Base-by-base conservation (phyloP, 23 tunicate genomes). In the Ciona savignyi region DNA sequence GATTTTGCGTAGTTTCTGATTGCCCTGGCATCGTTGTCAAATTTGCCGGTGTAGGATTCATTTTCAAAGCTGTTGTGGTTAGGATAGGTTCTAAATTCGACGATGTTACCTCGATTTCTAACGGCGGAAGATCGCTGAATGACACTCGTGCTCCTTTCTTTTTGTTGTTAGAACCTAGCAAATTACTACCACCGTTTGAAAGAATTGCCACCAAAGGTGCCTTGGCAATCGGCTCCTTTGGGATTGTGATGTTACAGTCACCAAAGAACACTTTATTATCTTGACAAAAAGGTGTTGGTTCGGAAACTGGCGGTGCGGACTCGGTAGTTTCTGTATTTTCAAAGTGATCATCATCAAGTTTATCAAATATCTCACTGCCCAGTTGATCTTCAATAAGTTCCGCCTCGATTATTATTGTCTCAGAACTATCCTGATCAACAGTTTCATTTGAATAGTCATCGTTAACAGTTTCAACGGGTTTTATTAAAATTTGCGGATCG, bases 121-220 rank as follows among this genome's bases (percentile, higher is more conserved):
- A 23, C 35, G 93, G 93, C 60, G 93, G 85, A 0, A 73, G 81
- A 15, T 67, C 67, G 75, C 93, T 86, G 66, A 86, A 86, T 0
- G 93, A 79, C 1, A 86, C 93, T 56, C 80, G 62, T 42, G 62
- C 35, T 32, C 71, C 42, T 11, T 32, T 29, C 35, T 77, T 77
- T 67, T 70, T 80, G n/a, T 11, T 9, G 72, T 63, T 65, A n/a
- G 81, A 77, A 24, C 63, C 63, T 65, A 65, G 77, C 63, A 72
- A 34, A 1, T 26, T 1, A 35, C 60, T 25, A 11, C 81, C 72
- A 0, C 72, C 72, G 34, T 77, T 77, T 24, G 72, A 61, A 11
- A 77, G 27, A 3, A 74, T 74, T 20, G 78, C 29, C 19, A 4
- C 3, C 33, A 62, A 32, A 4, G 34, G 34, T 15, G 72, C n/a